These are phyloP conservation scores for Fragum sueziense DNA, from an alignment of 2,888 invertebrate species.

Conservation along the genomic window DNA sequence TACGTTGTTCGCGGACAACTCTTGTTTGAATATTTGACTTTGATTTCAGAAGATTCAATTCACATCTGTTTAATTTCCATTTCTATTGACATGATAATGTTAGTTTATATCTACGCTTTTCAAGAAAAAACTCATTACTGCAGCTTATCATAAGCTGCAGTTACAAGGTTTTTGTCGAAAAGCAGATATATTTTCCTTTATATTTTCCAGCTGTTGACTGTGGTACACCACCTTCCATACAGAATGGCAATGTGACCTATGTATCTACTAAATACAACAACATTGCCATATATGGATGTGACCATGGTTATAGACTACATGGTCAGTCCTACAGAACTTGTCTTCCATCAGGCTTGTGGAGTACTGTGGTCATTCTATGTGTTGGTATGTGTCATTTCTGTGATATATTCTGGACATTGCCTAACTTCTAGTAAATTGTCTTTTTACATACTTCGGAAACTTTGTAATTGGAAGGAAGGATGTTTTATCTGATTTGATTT, in stretches of 20 bases:
- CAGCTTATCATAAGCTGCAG: too few species aligned
- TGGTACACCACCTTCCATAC: slow-evolving; percentile 56
- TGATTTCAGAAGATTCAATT: too few species aligned
- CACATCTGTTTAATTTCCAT: neutral
- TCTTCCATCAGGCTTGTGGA: slow-evolving; percentile 66
- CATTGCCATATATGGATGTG: slow-evolving; percentile 66
- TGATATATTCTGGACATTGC: neutral
- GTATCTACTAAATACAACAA: slow-evolving; percentile 54
- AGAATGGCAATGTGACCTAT: slow-evolving; percentile 61
- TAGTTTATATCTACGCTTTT: slow-evolving; percentile 6
- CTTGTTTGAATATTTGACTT: too few species aligned
- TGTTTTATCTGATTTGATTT: too few species aligned
- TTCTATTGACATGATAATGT: neutral
- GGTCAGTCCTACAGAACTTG: slow-evolving; percentile 64
- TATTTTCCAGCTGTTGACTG: slow-evolving; percentile 68
- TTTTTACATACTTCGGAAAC: too few species aligned
- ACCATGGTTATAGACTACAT: slow-evolving; percentile 66
- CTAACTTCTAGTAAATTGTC: too few species aligned
- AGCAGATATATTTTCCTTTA: too few species aligned
- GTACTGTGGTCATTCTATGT: slow-evolving; percentile 66
- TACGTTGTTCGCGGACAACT: too few species aligned
- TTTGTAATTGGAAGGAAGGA: too few species aligned
- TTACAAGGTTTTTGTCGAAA: too few species aligned
- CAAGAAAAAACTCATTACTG: too few species aligned
- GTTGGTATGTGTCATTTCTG: slow-evolving; percentile 59